Base-by-base conservation (phyloP, 1,140 invertebrate genomes). In the Ruditapes philippinarum region DNA sequence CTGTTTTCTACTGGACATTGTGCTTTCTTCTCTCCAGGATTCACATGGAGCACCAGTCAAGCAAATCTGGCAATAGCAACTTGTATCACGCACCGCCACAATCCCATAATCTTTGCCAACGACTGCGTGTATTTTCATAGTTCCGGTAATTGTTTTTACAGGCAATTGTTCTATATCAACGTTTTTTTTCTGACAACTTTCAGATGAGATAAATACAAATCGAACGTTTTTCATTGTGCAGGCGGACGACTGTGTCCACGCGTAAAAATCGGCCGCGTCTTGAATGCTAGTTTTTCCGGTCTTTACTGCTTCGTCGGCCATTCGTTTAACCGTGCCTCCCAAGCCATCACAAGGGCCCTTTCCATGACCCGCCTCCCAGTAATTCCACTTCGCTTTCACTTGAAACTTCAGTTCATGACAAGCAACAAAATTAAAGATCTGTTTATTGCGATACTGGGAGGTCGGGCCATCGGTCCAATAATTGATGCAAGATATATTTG, bases 101-200 rank as follows among this genome's bases (percentile, higher is more conserved):
- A 14, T 49, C 42, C 42, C 62, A 28, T 28, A 38, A 49, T 85
- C 89, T 40, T 65, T 79, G 25, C 89, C 84, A 28, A 60, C 45
- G n/a, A 90, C 89, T 3, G 89, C 86, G 68, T 90, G 89, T 22
- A 90, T 28, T 51, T 90, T 90, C 60, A 90, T 87, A 12, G 88
- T 89, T 40, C 88, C 89, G 28, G 38, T 87, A 19, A 90, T 28
- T 36, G 83, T 36, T 62, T 84, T 84, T 33, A 70, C 22, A 9
- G 84, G 19, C 1, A 33, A 45, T n/a, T 42, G 11, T 40, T 22
- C 62, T 19, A 80, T 33, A 25, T 79, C 82, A 22, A n/a, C 40
- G 31, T 51, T 45, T 68, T 85, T 80, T 25, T 25, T 42, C n/a
- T 74, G 22, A 60, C 54, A 78, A 7, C 49, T 60, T 25, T 65